Conservation (phyloP, 2,888 invertebrate genomes). For the Heteromurus nitidus region DNA sequence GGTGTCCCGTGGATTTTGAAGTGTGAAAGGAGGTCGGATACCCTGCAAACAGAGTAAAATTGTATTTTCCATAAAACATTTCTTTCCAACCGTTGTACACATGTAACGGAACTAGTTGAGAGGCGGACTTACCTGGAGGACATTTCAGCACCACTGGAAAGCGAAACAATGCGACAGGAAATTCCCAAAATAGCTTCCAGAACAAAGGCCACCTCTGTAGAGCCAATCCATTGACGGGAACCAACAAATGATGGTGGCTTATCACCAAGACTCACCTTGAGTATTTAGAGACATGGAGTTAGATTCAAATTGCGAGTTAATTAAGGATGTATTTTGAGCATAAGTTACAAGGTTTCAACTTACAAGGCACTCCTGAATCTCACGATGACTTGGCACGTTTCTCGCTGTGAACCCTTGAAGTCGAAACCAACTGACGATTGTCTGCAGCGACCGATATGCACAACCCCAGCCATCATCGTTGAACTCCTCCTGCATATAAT, state of each 20-base stretch:
- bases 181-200: constrained; percentile 87
- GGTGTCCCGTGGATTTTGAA: constrained; percentile 96
- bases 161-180: constrained; percentile 86
- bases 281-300: constrained; percentile 10
- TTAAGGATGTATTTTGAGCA: not conserved
- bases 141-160: constrained; percentile 90
- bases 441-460: constrained; percentile 97
- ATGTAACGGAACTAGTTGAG: not conserved
- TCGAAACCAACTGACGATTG: constrained; percentile 94
- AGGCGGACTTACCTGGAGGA: constrained; percentile 74
- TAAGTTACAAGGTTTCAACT: constrained; percentile 16
- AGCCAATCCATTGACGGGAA: constrained; percentile 98
- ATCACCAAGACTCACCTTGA: constrained; percentile 83
- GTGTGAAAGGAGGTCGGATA: constrained; percentile 87
- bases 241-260: constrained; percentile 91
- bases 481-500: constrained; percentile 95
- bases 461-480: constrained; percentile 99
- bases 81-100: not conserved
- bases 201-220: constrained; percentile 96
- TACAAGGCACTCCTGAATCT: constrained; percentile 95
- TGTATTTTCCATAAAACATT: not conserved
- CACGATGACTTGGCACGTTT: constrained; percentile 86
- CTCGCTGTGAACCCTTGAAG: constrained; percentile 88
- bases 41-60: constrained; percentile 44
- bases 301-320: not conserved